Conservation (phyloP, 2,888 invertebrate species). For the Ophion obscuratus region DNA sequence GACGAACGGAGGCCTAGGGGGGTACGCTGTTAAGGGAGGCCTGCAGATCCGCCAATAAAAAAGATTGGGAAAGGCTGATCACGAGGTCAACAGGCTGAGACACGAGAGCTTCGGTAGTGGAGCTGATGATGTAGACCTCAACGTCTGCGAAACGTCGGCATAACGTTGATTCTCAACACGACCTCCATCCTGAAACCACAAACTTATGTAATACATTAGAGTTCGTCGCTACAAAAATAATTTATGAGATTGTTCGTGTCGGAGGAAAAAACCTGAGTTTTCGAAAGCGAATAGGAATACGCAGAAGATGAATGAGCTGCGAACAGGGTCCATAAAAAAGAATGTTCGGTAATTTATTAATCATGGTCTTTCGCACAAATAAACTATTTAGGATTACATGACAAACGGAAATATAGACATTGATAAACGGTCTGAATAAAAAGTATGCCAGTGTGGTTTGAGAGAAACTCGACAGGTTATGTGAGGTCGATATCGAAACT, state of each 20-base stretch:
- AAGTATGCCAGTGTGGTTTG: conserved; percentile 24
- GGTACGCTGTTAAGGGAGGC: no score
- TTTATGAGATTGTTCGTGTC: not conserved
- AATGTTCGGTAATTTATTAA: conserved; percentile 60
- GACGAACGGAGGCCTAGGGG: no score
- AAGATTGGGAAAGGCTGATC: no score
- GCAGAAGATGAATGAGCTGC: not conserved
- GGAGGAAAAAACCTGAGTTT: not conserved
- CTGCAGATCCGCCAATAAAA: no score
- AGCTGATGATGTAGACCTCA: no score
- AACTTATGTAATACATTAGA: not conserved
- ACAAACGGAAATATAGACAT: not conserved
- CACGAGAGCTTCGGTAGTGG: no score
- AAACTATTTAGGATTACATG: conserved; percentile 46
- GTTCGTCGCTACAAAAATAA: not conserved
- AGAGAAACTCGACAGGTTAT: conserved; percentile 1
- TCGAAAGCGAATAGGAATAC: not conserved
- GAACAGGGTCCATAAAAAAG: conserved; percentile 34
- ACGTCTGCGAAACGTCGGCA: not conserved
- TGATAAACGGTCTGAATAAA: conserved; percentile 38
- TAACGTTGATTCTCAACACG: not conserved
- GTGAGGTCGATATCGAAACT: not conserved
- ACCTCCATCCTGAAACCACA: not conserved
- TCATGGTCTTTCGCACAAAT: conserved; percentile 53
- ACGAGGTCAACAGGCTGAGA: no score